These are phyloP conservation scores for Leptinotarsa undecemlineata DNA, from an alignment of 1,140 invertebrate genomes.

Conservation along the genomic window DNA sequence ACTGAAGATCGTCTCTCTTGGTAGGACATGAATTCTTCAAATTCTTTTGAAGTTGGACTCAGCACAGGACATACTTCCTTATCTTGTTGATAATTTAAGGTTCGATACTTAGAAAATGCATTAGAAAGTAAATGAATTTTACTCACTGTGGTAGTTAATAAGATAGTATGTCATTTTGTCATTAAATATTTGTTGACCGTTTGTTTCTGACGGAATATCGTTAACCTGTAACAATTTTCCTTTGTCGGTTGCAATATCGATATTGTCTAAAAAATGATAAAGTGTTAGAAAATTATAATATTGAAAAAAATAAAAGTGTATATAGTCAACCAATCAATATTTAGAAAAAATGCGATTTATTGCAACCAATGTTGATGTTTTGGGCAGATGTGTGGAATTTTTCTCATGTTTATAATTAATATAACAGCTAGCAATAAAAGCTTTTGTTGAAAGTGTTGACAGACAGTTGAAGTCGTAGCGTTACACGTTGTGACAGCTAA, in stretches of 20 bases:
- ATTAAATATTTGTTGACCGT: constrained; percentile 11
- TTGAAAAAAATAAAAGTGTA: neutral
- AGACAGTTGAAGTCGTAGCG: too few species aligned
- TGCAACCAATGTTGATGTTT: too few species aligned
- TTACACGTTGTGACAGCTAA: too few species aligned
- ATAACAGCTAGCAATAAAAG: too few species aligned
- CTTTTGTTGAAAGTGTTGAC: too few species aligned
- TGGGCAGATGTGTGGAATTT: too few species aligned
- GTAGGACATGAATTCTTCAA: constrained; percentile 1
- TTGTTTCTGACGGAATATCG: neutral
- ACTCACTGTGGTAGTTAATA: neutral
- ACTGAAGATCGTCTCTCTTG: neutral
- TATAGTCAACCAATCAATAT: neutral
- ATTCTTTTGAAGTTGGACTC: constrained; percentile 12
- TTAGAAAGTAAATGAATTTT: too few species aligned
- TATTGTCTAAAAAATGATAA: constrained; percentile 5
- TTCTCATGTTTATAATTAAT: too few species aligned
- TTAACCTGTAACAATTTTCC: constrained; percentile 9
- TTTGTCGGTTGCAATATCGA: constrained; percentile 12
- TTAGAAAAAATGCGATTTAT: too few species aligned
- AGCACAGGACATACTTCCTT: neutral
- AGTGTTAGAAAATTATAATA: too few species aligned
- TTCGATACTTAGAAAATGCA: too few species aligned
- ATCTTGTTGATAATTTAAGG: too few species aligned
- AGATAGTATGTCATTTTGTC: constrained; percentile 16